Evolutionary conservation across 2,113 vertebrate genomes (phyloP).

Genomic region (Gasterosteus aculeatus): DNA sequence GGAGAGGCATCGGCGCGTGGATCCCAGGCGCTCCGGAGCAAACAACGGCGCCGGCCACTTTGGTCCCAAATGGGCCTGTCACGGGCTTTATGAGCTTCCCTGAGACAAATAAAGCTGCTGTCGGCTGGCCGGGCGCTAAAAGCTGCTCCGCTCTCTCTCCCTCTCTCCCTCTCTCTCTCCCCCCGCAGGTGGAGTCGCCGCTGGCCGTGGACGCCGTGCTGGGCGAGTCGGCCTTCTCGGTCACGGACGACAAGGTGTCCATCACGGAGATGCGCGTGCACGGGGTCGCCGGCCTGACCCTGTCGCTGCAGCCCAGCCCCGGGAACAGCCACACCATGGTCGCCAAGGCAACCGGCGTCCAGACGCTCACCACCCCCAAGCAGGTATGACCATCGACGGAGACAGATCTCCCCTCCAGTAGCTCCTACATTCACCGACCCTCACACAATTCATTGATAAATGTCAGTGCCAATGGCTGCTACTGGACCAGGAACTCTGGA

Average conservation of each 20-base stretch:
- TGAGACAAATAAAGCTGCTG: slow-evolving; percentile 62
- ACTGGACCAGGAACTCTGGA: too few species aligned
- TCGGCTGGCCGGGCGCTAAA: slow-evolving; percentile 10
- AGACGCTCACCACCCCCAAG: slow-evolving; percentile 89
- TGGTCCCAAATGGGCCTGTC: slow-evolving; percentile 64
- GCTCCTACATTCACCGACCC: too few species aligned
- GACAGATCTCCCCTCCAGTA: too few species aligned
- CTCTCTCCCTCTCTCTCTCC: too few species aligned
- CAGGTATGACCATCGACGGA: slow-evolving; percentile 81
- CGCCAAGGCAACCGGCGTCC: slow-evolving; percentile 89
- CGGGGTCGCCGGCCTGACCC: slow-evolving; percentile 88
- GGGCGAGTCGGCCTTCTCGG: slow-evolving; percentile 88
- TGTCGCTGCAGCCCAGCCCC: slow-evolving; percentile 92
- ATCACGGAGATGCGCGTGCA: slow-evolving; percentile 92
- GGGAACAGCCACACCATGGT: slow-evolving; percentile 97
- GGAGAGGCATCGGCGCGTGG: slow-evolving; percentile 38
- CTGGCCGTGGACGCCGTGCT: slow-evolving; percentile 89
- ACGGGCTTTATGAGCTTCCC: slow-evolving; percentile 58
- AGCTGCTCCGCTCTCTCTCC: too few species aligned
- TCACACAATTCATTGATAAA: too few species aligned
- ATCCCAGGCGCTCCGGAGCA: slow-evolving; percentile 30
- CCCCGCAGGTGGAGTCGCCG: slow-evolving; percentile 91
- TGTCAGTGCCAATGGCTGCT: too few species aligned
- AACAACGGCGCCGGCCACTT: slow-evolving; percentile 52
- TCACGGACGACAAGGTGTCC: slow-evolving; percentile 96